Conservation (phyloP, 1,140 invertebrate genomes). For the Hestina assimilis region DNA sequence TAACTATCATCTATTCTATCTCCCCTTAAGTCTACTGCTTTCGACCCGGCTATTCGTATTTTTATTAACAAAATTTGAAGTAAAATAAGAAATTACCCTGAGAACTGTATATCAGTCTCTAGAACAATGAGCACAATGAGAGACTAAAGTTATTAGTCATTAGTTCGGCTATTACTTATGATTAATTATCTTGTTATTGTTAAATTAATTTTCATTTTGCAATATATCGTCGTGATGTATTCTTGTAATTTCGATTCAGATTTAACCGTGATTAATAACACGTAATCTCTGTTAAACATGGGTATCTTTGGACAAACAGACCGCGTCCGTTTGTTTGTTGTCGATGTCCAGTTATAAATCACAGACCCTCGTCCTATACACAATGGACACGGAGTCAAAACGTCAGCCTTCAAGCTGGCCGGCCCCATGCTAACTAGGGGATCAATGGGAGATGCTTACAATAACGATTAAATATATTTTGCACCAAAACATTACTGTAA, state of each 20-base stretch:
- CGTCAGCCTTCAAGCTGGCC: constrained; percentile 35
- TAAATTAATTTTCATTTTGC: too few relatives aligned
- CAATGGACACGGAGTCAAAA: constrained; percentile 57
- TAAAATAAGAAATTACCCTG: too few relatives aligned
- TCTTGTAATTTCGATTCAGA: constrained; percentile 14
- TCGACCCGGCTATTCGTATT: too few relatives aligned
- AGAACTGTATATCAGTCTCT: too few relatives aligned
- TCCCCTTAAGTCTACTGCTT: too few relatives aligned
- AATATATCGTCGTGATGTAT: background rate
- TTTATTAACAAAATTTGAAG: too few relatives aligned
- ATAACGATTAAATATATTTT: background rate
- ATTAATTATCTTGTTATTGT: too few relatives aligned
- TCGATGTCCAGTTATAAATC: constrained; percentile 59
- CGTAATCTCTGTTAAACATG: constrained; percentile 29
- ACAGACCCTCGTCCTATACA: constrained; percentile 62
- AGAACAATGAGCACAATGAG: too few relatives aligned
- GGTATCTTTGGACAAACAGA: constrained; percentile 33
- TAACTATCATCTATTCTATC: too few relatives aligned
- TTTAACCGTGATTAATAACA: constrained; percentile 30
- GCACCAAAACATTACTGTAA: too few relatives aligned
- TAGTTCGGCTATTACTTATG: too few relatives aligned
- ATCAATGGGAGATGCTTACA: constrained; percentile 22
- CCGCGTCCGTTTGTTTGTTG: constrained; percentile 46
- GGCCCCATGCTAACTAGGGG: constrained; percentile 24
- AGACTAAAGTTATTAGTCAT: too few relatives aligned